These are phyloP conservation scores for Zhuqinia jingwanae DNA, from an alignment of 2,888 invertebrate genomes.

Conservation along the genomic window DNA sequence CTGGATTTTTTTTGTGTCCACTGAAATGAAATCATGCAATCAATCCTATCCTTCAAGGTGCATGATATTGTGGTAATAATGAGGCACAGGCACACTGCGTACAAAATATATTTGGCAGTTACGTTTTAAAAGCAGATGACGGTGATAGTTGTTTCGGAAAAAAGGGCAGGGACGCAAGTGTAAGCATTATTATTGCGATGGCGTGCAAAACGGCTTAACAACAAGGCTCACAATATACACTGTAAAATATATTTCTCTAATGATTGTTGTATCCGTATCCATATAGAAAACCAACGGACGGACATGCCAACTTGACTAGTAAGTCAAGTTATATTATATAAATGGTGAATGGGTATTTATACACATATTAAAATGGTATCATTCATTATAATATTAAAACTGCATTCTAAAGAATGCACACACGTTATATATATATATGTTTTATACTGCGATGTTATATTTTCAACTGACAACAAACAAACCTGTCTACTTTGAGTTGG, in stretches of 20 bases:
- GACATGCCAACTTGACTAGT: too few species aligned
- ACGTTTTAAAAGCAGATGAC: neutral
- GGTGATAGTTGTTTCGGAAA: neutral
- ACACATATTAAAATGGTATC: conserved; percentile 21
- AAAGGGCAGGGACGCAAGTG: neutral
- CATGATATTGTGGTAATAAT: neutral
- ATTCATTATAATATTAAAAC: neutral
- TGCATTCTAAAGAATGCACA: neutral
- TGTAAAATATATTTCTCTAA: neutral
- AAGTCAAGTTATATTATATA: neutral
- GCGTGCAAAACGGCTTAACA: conserved; percentile 32
- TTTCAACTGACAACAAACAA: conserved; percentile 22
- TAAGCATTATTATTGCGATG: too few species aligned
- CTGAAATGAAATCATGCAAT: conserved; percentile 20
- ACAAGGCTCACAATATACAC: neutral
- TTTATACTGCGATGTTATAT: neutral
- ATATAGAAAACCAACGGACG: conserved; percentile 7
- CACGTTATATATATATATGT: too few species aligned
- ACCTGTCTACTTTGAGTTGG: neutral
- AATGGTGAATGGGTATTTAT: neutral
- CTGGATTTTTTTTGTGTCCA: too few species aligned
- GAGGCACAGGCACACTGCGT: too few species aligned
- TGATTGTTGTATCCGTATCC: too few species aligned
- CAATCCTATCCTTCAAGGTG: neutral
- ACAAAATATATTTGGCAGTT: conserved; percentile 1